These are phyloP conservation scores for Salvelinus namaycush DNA, from an alignment of 2,113 vertebrate genomes.

Conservation along the genomic window DNA sequence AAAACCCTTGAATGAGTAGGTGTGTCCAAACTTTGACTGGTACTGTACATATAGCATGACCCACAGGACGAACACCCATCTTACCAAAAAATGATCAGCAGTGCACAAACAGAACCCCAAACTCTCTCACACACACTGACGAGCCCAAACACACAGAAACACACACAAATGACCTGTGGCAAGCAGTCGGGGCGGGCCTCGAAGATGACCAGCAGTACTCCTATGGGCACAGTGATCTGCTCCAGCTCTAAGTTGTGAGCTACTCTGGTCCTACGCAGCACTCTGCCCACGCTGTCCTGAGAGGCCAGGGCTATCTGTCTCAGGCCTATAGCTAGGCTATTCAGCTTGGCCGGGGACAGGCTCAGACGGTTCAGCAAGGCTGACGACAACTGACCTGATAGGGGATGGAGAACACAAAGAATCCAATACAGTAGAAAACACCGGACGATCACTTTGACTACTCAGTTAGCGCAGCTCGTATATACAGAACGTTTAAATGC, in stretches of 20 bases:
- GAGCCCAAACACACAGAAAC: no score
- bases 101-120: no score
- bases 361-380: conserved; percentile 88
- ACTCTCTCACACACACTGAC: no score
- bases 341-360: conserved; percentile 91
- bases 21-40: no score
- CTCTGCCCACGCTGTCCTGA: conserved; percentile 85
- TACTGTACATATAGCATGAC: no score
- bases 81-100: no score
- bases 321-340: conserved; percentile 93
- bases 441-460: no score
- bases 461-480: conserved; percentile 60
- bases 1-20: no score
- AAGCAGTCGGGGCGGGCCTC: conserved; percentile 97
- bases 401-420: conserved; percentile 72
- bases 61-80: no score
- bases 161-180: conserved; percentile 81
- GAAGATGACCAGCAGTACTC: conserved; percentile 95
- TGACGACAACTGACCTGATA: conserved; percentile 81
- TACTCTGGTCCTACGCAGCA: conserved; percentile 86
- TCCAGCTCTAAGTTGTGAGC: conserved; percentile 93
- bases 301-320: conserved; percentile 91
- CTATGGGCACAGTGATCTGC: conserved; percentile 97
- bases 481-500: neutral
- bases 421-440: conserved; percentile 67